A percentile compares a stretch with the other conserved stretches of the same genome.
phyloP scores from a whole-genome alignment of 2,113 vertebrate species.

The Noturus placidus region DNA sequence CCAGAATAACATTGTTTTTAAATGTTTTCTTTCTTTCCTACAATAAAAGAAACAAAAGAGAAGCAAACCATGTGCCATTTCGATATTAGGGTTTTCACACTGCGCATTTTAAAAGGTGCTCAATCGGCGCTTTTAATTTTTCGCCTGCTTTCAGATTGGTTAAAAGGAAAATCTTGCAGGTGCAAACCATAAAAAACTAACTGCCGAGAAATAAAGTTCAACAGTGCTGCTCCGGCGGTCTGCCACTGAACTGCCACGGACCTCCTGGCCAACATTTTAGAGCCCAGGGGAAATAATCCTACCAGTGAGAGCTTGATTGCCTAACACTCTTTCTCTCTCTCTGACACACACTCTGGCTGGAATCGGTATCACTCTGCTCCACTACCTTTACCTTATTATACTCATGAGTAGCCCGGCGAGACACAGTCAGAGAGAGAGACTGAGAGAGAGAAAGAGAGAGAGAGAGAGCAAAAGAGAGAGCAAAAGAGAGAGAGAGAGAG shows the following conservation, averaged over 20 bases:
- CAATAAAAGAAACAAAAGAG: background rate
- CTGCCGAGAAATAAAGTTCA: conserved; percentile 23
- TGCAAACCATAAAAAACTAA: conserved; percentile 9
- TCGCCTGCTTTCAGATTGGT: background rate
- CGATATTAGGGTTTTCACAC: background rate
- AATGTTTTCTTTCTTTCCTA: no score
- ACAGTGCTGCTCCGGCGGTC: conserved; percentile 1
- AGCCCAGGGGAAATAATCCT: conserved; percentile 49
- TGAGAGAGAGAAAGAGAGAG: conserved; percentile 25
- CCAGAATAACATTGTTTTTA: background rate
- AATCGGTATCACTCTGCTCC: conserved; percentile 65
- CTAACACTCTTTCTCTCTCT: conserved; percentile 1
- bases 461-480: conserved; percentile 30
- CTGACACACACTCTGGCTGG: conserved; percentile 44
- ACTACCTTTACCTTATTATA: conserved; percentile 70
- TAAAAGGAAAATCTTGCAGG: background rate
- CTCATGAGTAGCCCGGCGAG: conserved; percentile 64
- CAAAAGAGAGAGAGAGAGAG: conserved; percentile 34
- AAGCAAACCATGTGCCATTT: background rate
- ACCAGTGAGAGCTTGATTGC: conserved; percentile 35
- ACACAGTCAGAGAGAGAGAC: background rate
- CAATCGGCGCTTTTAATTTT: background rate
- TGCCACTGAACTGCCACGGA: conserved; percentile 14
- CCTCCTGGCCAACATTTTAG: conserved; percentile 42
- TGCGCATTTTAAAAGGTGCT: background rate